Base-by-base conservation (phyloP, 2,113 vertebrate genomes). In the Lucifuga dentata region DNA sequence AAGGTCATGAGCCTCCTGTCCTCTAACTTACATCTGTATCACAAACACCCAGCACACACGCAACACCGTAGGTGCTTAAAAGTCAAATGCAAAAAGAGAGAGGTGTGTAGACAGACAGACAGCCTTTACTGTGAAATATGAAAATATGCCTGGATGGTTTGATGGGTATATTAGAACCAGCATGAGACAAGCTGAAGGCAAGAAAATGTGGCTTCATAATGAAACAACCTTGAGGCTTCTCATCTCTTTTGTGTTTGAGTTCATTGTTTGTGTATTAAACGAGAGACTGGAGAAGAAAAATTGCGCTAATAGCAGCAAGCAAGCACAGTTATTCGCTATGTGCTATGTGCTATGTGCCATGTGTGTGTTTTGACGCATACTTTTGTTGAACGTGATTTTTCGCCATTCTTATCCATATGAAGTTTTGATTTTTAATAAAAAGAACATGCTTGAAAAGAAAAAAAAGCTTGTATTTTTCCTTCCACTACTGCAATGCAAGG, bases 1-100 rank as follows among this genome's bases (percentile, higher is more conserved):
- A 63, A 81, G 62, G 75, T 78, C 75, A 66, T 5, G 8, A 26
- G 49, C 29, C 62, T 60, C 20, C 26, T 43, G 21, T 71, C 63
- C 56, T 80, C 53, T 58, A 19, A 46, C 33, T 49, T n/a, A 12
- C 1, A 1, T 8, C 19, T 53, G 32, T 11, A 32, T 77, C 12
- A 48, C 52, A 11, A 20, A 58, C 36, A 26, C 19, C 7, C 10
- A 24, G 2, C 39, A 69, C 45, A 53, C 13, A 33, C 36, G 62
- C 15, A 26, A 20, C 48, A 21, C 45, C 19, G 36, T 62, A 55
- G 7, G 26, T 15, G 29, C 6, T 10, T 2, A 53, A 21, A 11
- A 12, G 29, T 5, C 19, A 19, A 40, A 16, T 29, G 38, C 10
- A 23, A 8, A 52, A 8, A 19, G 10, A 43, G 3, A 21, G 11